Evolutionary conservation across 2,113 vertebrate genomes (phyloP), one percentile per base, ranked within the genome.

Genomic region (Chrysemys picta): DNA sequence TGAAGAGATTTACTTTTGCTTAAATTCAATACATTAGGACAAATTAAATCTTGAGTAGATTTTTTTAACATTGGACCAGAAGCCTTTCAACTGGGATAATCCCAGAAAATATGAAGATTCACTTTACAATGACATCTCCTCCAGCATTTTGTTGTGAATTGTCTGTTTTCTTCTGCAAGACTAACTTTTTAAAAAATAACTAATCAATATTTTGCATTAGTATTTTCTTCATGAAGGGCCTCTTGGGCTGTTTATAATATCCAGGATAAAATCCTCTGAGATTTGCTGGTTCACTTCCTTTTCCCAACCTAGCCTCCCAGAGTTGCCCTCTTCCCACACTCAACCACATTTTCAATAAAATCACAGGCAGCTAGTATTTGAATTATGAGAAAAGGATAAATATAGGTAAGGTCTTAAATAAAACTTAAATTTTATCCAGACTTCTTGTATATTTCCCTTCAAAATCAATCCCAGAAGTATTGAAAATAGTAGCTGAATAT

Each of bases 311-410:
- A 56, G 56, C 6, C 87, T 89, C 94, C 83, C 81, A 56, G 45
- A 86, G 10, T 13, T 56, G 22, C 10, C 21, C 10, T 56, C 85
- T 88, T 24, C 35, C 4, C 4, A 62, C 19, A 2, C 1, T 50
- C 8, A 53, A 88, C 91, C 84, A 82, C 49, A 50, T 91, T 84
- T 92, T 38, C 88, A 94, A 91, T 13, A 3, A 57, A 91, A 89
- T 22, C 72, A 47, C 8, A 19, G 79, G 87, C 82, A 35, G 47
- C 78, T 25, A 52, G 3, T 80, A 85, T 52, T 79, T 16, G 22
- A 76, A 1, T 81, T 80, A 42, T 35, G 31, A 56, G 87, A 91
- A 54, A 19, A 81, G 82, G 47, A 75, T 12, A 50, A 19, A 75
- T 88, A 91, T 87, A 50, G 24, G 86, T 86, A 87, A 75, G 13